phyloP scores from a whole-genome alignment of 2,113 vertebrate species.

The Carassius auratus region DNA sequence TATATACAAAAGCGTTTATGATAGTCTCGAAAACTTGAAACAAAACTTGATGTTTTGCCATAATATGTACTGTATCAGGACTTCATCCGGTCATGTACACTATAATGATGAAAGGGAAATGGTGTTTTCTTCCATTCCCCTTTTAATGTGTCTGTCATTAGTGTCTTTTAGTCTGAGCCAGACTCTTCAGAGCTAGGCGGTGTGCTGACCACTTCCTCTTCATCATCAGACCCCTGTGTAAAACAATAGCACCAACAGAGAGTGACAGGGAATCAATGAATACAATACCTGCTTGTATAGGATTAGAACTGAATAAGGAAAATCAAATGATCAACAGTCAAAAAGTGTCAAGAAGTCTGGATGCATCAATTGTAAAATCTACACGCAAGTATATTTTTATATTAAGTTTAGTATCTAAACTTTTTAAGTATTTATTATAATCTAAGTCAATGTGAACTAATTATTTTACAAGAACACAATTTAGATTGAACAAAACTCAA shows the following conservation, averaged over 20 bases:
- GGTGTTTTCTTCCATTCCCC: background rate
- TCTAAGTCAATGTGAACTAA: too few relatives aligned
- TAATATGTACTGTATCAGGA: background rate
- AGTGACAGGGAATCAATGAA: background rate
- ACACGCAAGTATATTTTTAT: background rate
- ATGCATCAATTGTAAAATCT: too few relatives aligned
- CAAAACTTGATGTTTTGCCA: background rate
- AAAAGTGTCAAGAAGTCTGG: background rate
- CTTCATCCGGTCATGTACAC: background rate
- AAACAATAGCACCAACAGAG: slow-evolving; percentile 3
- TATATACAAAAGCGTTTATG: slow-evolving; percentile 1
- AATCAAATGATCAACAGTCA: background rate
- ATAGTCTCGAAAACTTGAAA: too few relatives aligned
- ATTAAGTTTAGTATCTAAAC: background rate
- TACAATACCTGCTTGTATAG: background rate
- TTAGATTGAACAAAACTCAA: too few relatives aligned
- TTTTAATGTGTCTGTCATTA: background rate
- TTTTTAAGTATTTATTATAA: too few relatives aligned
- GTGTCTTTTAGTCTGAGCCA: slow-evolving; percentile 61
- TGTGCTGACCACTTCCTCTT: slow-evolving; percentile 77
- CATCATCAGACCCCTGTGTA: slow-evolving; percentile 72
- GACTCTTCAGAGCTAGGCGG: slow-evolving; percentile 81
- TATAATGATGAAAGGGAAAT: background rate
- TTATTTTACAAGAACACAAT: background rate
- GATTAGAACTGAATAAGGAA: background rate